phyloP scores from a whole-genome alignment of 1,140 invertebrate species.

The Phymastichus coffea region DNA sequence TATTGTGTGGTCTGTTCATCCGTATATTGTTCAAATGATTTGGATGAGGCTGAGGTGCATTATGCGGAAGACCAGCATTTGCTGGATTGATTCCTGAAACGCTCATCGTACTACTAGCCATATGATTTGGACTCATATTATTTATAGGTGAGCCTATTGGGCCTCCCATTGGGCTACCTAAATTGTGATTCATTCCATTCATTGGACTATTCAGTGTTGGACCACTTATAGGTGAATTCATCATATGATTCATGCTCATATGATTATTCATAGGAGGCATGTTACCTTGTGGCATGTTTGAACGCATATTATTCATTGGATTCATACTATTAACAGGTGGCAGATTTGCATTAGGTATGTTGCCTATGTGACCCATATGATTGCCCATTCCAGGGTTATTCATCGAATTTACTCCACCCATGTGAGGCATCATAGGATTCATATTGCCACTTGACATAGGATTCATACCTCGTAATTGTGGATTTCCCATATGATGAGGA shows the following conservation, averaged over 20 bases:
- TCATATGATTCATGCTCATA: constrained; percentile 73
- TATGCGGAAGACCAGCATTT: constrained; percentile 54
- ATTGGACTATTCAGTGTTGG: constrained; percentile 64
- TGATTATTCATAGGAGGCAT: constrained; percentile 62
- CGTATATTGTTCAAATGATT: constrained; percentile 61
- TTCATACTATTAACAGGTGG: constrained; percentile 62
- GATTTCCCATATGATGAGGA: constrained; percentile 67
- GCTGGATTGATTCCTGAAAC: constrained; percentile 53
- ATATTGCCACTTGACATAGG: constrained; percentile 62
- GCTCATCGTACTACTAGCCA: constrained; percentile 51
- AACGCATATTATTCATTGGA: constrained; percentile 38
- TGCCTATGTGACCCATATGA: constrained; percentile 64
- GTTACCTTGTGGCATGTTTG: constrained; percentile 58
- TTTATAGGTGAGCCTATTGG: constrained; percentile 54
- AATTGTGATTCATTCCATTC: constrained; percentile 55
- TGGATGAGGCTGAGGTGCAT: constrained; percentile 58
- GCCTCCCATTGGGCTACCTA: constrained; percentile 56
- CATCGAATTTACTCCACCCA: constrained; percentile 60
- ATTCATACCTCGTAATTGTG: constrained; percentile 65
- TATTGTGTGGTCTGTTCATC: constrained; percentile 61
- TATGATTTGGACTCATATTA: constrained; percentile 55
- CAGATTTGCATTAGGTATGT: constrained; percentile 21
- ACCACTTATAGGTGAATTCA: constrained; percentile 67
- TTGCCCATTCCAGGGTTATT: constrained; percentile 61
- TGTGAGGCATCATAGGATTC: constrained; percentile 64